Base-by-base conservation (phyloP, 2,888 invertebrate genomes). In the Caenorhabditis macrosperma region DNA sequence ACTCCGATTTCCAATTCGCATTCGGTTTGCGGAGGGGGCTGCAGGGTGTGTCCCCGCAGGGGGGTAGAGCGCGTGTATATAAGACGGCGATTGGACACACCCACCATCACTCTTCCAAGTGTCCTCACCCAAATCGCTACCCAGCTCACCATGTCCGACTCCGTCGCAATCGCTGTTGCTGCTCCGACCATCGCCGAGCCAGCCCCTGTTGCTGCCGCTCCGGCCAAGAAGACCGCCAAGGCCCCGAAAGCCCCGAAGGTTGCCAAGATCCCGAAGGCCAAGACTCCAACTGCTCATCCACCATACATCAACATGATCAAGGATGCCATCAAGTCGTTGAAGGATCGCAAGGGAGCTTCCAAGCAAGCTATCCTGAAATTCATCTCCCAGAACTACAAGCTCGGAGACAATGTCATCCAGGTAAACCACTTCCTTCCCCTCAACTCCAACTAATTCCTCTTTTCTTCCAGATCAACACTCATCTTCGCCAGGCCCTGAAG, bases 291-390 rank as follows among this genome's bases (percentile, higher is more conserved):
- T 1, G 38, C 91, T 15, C 90, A 90, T 54, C 91, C 90, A 50
- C 87, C 88, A 57, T 92, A 91, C 85, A 84, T 88, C 20, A 91
- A 91, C 63, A 92, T 92, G 92, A 89, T 92, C 76, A 88, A 89
- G 68, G 88, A 89, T 2, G 92, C 91, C 41, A 86, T 92, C 76
- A 85, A 83, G 48, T 79, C 86, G 20, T 84, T 92, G 75, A 92
- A 91, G 81, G 92, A 92, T 64, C 86, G 91, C 35, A 90, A 90
- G 63, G 92, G 92, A 17, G 91, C 92, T 24, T 92, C 92, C 6
- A 88, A 91, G 61, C 91, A 91, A 81, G 92, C 92, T 22, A 91
- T 92, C 78, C 85, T 91, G 66, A 92, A 92, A 79, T 91, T 91
- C 88, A 91, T 92, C 75, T 74, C 89, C 48, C 85, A 88, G 33